Conservation (phyloP, 2,888 invertebrate species). For the Tanaodytes sp. region DNA sequence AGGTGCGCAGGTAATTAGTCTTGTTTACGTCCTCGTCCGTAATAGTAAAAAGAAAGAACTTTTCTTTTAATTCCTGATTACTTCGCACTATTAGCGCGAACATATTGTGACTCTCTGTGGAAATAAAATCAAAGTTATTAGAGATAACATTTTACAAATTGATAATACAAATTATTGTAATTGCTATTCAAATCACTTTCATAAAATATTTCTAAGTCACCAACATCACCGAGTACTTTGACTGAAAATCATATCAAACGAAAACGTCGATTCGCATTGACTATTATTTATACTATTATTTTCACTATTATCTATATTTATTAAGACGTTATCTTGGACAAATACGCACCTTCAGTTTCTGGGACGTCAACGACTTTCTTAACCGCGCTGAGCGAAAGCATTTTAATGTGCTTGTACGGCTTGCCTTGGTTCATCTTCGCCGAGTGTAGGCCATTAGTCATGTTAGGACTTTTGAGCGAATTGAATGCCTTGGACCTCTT, state of each 20-base stretch:
- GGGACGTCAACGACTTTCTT: conserved; percentile 92
- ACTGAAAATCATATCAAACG: too few species aligned
- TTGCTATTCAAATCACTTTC: too few species aligned
- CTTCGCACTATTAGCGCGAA: conserved; percentile 92
- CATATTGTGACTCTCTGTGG: conserved; percentile 87
- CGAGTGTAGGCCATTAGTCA: conserved; percentile 76
- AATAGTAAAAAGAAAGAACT: conserved; percentile 89
- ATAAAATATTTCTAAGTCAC: too few species aligned
- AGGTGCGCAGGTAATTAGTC: conserved; percentile 83
- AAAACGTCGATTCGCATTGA: too few species aligned
- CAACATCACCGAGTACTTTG: too few species aligned
- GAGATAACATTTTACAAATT: too few species aligned
- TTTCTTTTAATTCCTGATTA: conserved; percentile 89
- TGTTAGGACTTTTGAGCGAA: conserved; percentile 80
- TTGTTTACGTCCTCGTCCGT: conserved; percentile 89
- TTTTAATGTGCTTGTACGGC: conserved; percentile 91
- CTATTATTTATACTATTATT: too few species aligned
- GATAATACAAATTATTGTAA: too few species aligned
- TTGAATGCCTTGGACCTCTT: conserved; percentile 85
- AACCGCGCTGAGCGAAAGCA: conserved; percentile 90
- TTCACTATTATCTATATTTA: too few species aligned
- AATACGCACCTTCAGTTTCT: conserved; percentile 78
- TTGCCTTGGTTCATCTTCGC: conserved; percentile 81
- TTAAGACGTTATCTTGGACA: too few species aligned
- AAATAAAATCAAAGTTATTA: conserved; percentile 27